Conservation (phyloP, 2,888 invertebrate genomes). For the Phragmatobia fuliginosa region DNA sequence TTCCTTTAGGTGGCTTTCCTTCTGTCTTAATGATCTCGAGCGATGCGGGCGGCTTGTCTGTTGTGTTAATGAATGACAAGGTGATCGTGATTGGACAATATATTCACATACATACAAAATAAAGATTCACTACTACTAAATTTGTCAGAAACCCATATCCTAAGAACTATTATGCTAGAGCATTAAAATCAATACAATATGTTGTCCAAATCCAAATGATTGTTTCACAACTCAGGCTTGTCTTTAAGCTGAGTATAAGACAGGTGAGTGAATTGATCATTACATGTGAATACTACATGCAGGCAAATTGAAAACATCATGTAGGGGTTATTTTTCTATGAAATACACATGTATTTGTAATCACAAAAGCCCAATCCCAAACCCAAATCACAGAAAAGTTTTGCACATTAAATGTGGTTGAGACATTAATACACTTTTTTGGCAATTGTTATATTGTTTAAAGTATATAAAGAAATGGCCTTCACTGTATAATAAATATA, state of each 20-base stretch:
- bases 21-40: conserved; percentile 80
- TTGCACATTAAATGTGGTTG: background rate
- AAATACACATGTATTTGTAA: background rate
- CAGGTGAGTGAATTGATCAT: background rate
- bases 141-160: background rate
- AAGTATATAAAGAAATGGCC: no score
- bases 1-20: conserved; percentile 76
- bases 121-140: background rate
- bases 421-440: background rate
- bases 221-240: conserved; percentile 32
- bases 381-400: no score
- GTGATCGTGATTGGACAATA: conserved; percentile 26
- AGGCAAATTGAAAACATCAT: background rate
- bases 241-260: conserved; percentile 28
- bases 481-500: no score
- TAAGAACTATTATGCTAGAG: no score
- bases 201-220: conserved; percentile 47
- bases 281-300: conserved; percentile 5
- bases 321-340: background rate
- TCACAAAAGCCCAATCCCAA: background rate
- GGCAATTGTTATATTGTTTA: background rate
- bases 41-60: conserved; percentile 72
- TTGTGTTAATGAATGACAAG: conserved; percentile 33
- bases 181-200: conserved; percentile 17
- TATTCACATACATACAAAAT: conserved; percentile 9